These are phyloP conservation scores for Eulemur mongoz DNA, from an alignment of 2,797 vertebrate species.

Conservation along the genomic window DNA sequence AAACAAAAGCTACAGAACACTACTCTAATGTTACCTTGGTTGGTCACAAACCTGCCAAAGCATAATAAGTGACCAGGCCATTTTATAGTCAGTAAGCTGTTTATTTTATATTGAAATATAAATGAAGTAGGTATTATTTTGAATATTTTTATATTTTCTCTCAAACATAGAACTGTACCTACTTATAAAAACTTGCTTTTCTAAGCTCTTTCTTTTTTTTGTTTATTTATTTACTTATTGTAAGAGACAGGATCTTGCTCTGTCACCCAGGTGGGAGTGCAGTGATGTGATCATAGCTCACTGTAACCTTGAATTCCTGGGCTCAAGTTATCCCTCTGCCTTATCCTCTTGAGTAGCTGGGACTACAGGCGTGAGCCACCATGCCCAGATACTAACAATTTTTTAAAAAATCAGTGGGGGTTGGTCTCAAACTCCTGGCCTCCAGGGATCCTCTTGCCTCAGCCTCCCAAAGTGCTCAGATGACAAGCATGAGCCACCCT, in stretches of 20 bases:
- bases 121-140: neutral
- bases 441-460: neutral
- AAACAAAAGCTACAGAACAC: neutral
- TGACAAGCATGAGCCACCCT: neutral
- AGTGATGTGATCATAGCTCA: neutral
- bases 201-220: neutral
- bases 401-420: too few relatives aligned
- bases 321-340: too few relatives aligned
- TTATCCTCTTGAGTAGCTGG: neutral
- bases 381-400: too few relatives aligned
- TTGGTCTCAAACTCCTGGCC: neutral
- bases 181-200: neutral
- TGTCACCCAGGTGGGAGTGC: neutral
- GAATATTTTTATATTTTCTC: slow-evolving; percentile 26
- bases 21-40: neutral
- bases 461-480: neutral
- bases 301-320: neutral
- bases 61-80: neutral
- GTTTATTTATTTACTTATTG: neutral
- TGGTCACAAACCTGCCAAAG: neutral
- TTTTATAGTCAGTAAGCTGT: neutral
- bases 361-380: too few relatives aligned
- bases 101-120: neutral
- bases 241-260: neutral
- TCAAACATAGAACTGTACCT: neutral